Base-by-base conservation (phyloP, 2,888 invertebrate species). In the Tridacna crocea region DNA sequence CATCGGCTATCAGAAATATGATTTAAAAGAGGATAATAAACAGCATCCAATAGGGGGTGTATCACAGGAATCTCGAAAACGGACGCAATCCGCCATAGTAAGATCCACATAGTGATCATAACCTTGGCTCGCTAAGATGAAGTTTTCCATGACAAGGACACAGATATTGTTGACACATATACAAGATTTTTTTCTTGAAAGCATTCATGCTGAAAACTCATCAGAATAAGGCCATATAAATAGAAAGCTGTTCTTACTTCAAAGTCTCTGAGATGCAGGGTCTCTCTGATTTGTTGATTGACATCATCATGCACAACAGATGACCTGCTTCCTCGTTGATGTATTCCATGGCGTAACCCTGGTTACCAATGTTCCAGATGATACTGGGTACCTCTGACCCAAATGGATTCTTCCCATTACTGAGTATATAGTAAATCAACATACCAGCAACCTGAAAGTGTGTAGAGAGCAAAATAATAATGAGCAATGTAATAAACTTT, bases 361-460 rank as follows among this genome's bases (percentile, higher is more conserved):
- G 78, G 26, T 63, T 60, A 13, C 85, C 79, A 58, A 92, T 85
- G 79, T 91, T 91, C 27, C 79, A 75, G 72, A 90, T 89, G 15
- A 90, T 88, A 61, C 90, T 90, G 36, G 75, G 60, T 3, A 87
- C 73, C n/a, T 84, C 88, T n/a, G 85, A 82, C 17, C 93, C 93
- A 74, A 88, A 92, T 0, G 92, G 92, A 72, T 93, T 91, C n/a
- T 87, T 82, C 0, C 93, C 92, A 8, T 91, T 92, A 19, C 91
- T 90, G 75, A 93, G 84, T 73, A 93, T 91, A 84, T 91, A 93
- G 87, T 93, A 90, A 26, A 92, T 79, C 19, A 92, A 51, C 92
- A 92, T 91, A 0, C 90, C 92, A 12, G 89, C 87, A 4, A 90
- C 89, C 91, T 91, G 27, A 17, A 17, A 36, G n/a, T 55, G 10